These are phyloP conservation scores for Schmidtea mediterranea DNA, from an alignment of 1,140 invertebrate species.

Conservation along the genomic window DNA sequence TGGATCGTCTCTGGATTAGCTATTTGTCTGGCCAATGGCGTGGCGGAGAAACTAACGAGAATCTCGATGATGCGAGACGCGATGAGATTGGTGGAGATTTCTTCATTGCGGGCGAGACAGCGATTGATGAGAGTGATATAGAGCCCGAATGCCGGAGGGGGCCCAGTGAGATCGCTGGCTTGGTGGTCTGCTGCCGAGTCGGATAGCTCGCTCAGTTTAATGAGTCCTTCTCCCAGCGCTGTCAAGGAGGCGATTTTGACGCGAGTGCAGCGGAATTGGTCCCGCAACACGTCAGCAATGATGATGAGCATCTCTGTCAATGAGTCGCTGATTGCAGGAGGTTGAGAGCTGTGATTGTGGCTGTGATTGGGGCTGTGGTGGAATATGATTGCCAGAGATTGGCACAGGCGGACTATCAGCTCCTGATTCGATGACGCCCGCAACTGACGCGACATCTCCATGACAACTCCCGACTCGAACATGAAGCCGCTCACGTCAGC, in stretches of 20 bases:
- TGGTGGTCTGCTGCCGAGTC: background rate
- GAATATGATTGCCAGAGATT: too few relatives aligned
- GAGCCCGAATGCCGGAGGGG: too few relatives aligned
- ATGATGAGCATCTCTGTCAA: too few relatives aligned
- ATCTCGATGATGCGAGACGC: background rate
- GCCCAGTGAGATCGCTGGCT: background rate
- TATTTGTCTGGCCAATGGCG: too few relatives aligned
- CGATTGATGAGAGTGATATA: too few relatives aligned
- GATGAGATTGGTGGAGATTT: background rate
- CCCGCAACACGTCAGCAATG: conserved; percentile 20
- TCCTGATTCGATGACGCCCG: too few relatives aligned
- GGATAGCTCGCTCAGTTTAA: conserved; percentile 13
- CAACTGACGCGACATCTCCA: conserved; percentile 17
- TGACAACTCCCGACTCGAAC: conserved; percentile 14
- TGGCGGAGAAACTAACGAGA: background rate
- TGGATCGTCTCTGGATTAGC: too few relatives aligned
- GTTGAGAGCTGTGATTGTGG: too few relatives aligned
- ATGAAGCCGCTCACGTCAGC: conserved; percentile 13
- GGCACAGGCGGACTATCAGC: too few relatives aligned
- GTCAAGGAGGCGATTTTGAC: conserved; percentile 21
- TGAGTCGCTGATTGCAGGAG: too few relatives aligned
- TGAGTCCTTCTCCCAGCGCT: conserved; percentile 22
- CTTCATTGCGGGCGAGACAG: background rate
- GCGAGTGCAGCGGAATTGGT: conserved; percentile 19
- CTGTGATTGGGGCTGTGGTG: too few relatives aligned